These are phyloP conservation scores for Silurus aristotelis DNA, from an alignment of 2,797 vertebrate genomes.

Conservation along the genomic window DNA sequence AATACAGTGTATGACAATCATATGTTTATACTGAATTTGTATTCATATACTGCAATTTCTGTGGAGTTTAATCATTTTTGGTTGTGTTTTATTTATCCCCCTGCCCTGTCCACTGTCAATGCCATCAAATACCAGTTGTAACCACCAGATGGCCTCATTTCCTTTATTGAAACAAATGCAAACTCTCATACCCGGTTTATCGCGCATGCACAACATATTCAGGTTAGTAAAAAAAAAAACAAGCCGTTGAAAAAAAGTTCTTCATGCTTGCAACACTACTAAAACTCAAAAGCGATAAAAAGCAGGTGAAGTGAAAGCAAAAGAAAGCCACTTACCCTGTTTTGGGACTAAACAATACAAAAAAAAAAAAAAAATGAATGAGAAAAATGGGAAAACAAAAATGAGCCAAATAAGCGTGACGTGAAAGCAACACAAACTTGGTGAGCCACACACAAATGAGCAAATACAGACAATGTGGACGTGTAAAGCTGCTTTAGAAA, in stretches of 20 bases:
- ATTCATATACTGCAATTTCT: not conserved
- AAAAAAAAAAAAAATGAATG: slow-evolving; percentile 66
- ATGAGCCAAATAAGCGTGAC: slow-evolving; percentile 57
- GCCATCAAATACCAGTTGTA: not conserved
- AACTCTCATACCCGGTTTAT: too few species aligned
- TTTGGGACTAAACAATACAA: slow-evolving; percentile 75
- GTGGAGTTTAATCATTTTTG: not conserved
- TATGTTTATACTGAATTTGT: not conserved
- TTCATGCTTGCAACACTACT: slow-evolving; percentile 33
- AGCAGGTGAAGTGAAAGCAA: slow-evolving; percentile 64
- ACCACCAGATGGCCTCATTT: slow-evolving; percentile 12
- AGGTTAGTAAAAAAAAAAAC: slow-evolving; percentile 64
- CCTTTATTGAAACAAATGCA: not conserved
- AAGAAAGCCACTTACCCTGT: slow-evolving; percentile 82
- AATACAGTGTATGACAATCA: not conserved
- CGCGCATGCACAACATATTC: slow-evolving; percentile 44
- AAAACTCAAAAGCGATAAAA: slow-evolving; percentile 36
- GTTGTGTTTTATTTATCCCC: not conserved
- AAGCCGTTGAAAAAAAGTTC: slow-evolving; percentile 56
- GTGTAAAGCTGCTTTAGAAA: not conserved
- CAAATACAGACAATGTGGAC: not conserved
- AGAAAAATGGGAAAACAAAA: slow-evolving; percentile 58
- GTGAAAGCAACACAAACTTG: slow-evolving; percentile 41
- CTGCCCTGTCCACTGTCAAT: not conserved
- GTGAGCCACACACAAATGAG: slow-evolving; percentile 2